Conservation (phyloP, 2,113 vertebrate species). For the Centrocercus urophasianus region DNA sequence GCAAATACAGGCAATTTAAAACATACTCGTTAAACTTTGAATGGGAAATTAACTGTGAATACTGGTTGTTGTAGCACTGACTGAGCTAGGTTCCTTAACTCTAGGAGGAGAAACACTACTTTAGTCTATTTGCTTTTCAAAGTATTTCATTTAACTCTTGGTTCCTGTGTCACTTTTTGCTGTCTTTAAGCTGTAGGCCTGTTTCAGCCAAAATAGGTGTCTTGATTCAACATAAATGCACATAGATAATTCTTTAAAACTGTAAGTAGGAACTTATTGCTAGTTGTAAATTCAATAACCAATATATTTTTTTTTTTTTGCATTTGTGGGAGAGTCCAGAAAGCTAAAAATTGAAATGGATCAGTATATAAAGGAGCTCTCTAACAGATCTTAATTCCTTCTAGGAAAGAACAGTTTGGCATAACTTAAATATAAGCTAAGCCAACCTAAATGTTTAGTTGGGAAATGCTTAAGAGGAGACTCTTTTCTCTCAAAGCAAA, state of each 20-base stretch:
- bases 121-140: background rate
- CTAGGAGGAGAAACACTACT: background rate
- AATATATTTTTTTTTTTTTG: background rate
- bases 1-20: background rate
- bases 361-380: background rate
- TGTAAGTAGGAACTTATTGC: background rate
- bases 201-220: background rate
- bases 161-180: background rate
- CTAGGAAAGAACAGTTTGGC: background rate
- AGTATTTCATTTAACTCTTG: background rate
- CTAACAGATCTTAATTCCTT: background rate
- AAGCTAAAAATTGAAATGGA: background rate
- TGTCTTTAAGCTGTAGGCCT: background rate
- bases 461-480: background rate
- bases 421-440: background rate
- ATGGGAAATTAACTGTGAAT: background rate
- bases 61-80: background rate
- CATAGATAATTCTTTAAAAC: background rate
- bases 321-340: background rate
- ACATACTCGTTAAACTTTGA: background rate
- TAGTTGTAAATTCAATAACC: background rate
- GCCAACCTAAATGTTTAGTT: background rate
- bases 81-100: background rate
- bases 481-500: background rate
- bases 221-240: background rate